Conservation (phyloP, 53 echinoderm and acorn worm species). For the Mesocentrotus franciscanus region DNA sequence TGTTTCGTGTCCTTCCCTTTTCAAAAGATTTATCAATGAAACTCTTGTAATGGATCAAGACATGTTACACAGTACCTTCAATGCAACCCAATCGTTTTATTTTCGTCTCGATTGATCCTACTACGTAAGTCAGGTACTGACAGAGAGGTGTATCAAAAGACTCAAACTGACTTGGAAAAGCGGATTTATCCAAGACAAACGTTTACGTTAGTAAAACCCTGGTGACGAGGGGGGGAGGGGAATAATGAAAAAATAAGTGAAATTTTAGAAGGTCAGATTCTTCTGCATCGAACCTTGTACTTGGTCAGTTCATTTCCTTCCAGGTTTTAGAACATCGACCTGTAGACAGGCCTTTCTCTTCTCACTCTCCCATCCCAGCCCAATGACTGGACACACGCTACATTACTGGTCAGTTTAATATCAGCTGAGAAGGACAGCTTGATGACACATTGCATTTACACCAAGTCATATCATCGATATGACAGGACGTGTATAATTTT, state of each 20-base stretch:
- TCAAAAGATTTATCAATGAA: not conserved
- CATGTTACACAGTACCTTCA: not conserved
- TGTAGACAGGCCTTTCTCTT: not conserved
- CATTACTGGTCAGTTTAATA: not conserved
- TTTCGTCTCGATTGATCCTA: slow-evolving; percentile 9
- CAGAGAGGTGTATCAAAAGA: not conserved
- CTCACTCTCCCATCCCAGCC: not conserved
- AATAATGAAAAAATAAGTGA: no score
- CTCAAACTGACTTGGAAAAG: not conserved
- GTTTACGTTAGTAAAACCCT: slow-evolving; percentile 30
- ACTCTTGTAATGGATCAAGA: not conserved
- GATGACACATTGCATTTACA: not conserved
- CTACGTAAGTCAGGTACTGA: not conserved
- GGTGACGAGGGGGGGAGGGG: not conserved
- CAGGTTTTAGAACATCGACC: no score
- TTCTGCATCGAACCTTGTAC: no score
- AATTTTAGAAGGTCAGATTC: no score
- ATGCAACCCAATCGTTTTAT: not conserved
- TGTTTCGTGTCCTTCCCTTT: no score
- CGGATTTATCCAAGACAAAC: slow-evolving; percentile 46
- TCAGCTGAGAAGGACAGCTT: not conserved
- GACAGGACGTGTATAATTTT: slow-evolving; percentile 4
- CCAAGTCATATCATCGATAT: not conserved
- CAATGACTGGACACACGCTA: not conserved
- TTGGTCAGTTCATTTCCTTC: no score